A percentile compares a stretch with the other conserved stretches of the same genome.
Conservation (phyloP, 1,140 invertebrate species). For the Arctopsyche grandis region DNA sequence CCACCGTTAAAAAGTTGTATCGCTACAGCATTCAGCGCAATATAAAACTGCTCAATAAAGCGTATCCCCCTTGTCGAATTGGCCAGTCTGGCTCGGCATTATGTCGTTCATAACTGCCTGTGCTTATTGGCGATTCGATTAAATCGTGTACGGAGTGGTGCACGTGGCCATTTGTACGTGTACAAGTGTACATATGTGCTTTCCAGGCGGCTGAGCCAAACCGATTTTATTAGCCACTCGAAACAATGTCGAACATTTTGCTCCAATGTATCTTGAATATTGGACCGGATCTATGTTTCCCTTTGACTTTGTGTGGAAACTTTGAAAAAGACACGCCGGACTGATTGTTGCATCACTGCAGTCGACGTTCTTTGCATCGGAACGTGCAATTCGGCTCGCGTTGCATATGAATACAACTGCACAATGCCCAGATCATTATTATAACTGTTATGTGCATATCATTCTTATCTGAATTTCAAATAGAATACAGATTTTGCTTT, state of each 20-base stretch:
- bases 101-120: slow-evolving; percentile 23
- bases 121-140: slow-evolving; percentile 32
- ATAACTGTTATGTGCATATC: too few species aligned
- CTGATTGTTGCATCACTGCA: not conserved
- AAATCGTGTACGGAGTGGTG: slow-evolving; percentile 11
- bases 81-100: too few species aligned
- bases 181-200: not conserved
- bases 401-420: too few species aligned
- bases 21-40: too few species aligned
- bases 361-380: not conserved
- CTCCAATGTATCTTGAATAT: slow-evolving; percentile 29
- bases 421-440: too few species aligned
- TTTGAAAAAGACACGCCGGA: not conserved
- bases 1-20: too few species aligned
- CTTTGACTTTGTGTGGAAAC: slow-evolving; percentile 25
- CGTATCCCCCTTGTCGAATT: too few species aligned
- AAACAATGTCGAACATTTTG: slow-evolving; percentile 33
- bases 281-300: not conserved
- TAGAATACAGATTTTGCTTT: too few species aligned
- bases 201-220: not conserved
- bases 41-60: too few species aligned
- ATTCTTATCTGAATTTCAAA: too few species aligned
- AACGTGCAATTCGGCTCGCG: not conserved
- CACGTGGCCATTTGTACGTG: not conserved
- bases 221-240: slow-evolving; percentile 28